These are phyloP conservation scores for Spongilla lacustris DNA, from an alignment of 37 sponge, comb jelly and placozoan species.

Conservation along the genomic window DNA sequence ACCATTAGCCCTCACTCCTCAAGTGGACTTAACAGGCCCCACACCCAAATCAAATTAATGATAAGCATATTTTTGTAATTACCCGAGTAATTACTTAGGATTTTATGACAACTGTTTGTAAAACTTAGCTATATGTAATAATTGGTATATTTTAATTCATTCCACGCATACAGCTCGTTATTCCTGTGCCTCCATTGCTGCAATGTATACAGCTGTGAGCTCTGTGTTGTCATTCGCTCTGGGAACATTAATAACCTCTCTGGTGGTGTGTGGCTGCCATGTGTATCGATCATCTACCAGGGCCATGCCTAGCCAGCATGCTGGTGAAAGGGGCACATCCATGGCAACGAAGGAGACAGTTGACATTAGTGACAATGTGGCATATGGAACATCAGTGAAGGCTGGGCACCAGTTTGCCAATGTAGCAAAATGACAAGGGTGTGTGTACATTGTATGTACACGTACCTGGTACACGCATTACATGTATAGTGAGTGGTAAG, in stretches of 20 bases:
- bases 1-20: too few species aligned
- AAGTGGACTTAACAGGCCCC: too few species aligned
- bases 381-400: not conserved
- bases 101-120: too few species aligned
- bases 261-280: not conserved
- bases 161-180: not conserved
- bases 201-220: not conserved
- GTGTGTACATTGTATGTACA: too few species aligned
- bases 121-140: too few species aligned
- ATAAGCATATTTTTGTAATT: too few species aligned
- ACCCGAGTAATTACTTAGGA: too few species aligned
- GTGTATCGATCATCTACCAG: not conserved
- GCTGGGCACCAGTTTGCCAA: not conserved
- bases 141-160: not conserved
- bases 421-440: not conserved
- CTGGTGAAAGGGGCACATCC: not conserved
- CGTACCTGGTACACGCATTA: too few species aligned
- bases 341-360: not conserved
- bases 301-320: not conserved
- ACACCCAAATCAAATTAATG: too few species aligned
- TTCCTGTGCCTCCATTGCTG: not conserved
- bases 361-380: not conserved
- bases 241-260: not conserved
- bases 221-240: not conserved
- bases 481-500: too few species aligned